Conservation (phyloP, 2,888 invertebrate genomes). For the Cataglyphis albicans region DNA sequence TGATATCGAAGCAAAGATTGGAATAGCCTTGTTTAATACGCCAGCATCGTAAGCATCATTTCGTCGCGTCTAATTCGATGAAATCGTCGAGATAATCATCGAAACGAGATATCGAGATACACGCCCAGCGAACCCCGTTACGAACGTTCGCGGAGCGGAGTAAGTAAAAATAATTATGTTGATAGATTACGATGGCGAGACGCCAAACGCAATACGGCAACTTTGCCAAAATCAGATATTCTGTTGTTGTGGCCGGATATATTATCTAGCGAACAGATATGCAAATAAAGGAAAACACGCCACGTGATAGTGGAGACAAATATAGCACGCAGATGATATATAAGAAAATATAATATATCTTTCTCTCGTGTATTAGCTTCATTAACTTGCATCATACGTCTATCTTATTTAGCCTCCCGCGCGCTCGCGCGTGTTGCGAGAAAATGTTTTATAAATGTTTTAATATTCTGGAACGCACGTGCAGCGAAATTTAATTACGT, state of each 20-base stretch:
- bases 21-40: background rate
- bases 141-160: conserved; percentile 34
- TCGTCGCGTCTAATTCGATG: background rate
- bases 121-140: conserved; percentile 46
- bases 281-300: conserved; percentile 56
- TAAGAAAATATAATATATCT: conserved; percentile 26
- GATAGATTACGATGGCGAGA: conserved; percentile 79
- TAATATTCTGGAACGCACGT: background rate
- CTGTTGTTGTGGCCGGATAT: conserved; percentile 80
- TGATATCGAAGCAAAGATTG: background rate
- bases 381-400: background rate
- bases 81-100: conserved; percentile 42
- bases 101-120: conserved; percentile 61
- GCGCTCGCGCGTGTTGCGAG: background rate
- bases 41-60: background rate
- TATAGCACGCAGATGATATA: conserved; percentile 31
- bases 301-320: conserved; percentile 57
- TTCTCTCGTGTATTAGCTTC: background rate
- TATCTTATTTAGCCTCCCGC: background rate
- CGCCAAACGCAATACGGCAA: conserved; percentile 73
- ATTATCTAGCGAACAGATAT: conserved; percentile 72
- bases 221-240: conserved; percentile 81
- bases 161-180: conserved; percentile 81
- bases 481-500: background rate
- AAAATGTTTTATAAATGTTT: background rate